Evolutionary conservation across 2,113 vertebrate species (phyloP), one percentile per base, ranked within the genome.

Genomic region (Cinclus mexicanus): DNA sequence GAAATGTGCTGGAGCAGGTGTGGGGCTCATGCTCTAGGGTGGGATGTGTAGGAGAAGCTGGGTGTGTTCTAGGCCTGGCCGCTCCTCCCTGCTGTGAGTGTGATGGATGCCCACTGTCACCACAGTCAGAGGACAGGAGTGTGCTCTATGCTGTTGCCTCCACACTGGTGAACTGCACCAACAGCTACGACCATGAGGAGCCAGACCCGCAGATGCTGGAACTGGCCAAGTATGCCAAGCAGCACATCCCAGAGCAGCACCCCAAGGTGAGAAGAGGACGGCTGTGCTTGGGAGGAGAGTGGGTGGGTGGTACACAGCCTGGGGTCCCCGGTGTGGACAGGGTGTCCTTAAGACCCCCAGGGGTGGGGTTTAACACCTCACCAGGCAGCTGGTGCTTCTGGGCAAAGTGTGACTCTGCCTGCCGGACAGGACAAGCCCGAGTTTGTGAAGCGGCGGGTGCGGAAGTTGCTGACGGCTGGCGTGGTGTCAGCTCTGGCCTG

Each of bases 161-260:
- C 12, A 99, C 98, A 0, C 97, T 99, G 57, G 99, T 99, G 41
- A 99, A 99, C 94, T 99, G 99, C 96, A 99, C 99, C 85, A 99
- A 99, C 97, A 99, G 99, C 97, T 99, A 99, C 0, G 99, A 99
- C 67, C 98, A 98, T 0, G 98, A 99, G 94, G 99, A 99, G 80
- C 99, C 98, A 0, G 99, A 99, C 93, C 98, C 99, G 5, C 99
- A 99, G 97, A 98, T 99, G 98, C 98, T 99, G 94, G 99, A 99
- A 97, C 97, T 99, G 93, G 99, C 99, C 69, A 99, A 99, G 93
- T 99, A 99, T 2, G 99, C 99, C 92, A 99, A 99, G 96, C 99
- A 99, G 97, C 99, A 99, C 12, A 97, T 99, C 17, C 99, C 99
- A 0, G 99, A 99, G 96, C 98, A 99, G 93, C 99, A 99, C 95